Evolutionary conservation across 1,140 invertebrate genomes (phyloP), one percentile per base, ranked within the genome.

Genomic region (Phymastichus coffea): DNA sequence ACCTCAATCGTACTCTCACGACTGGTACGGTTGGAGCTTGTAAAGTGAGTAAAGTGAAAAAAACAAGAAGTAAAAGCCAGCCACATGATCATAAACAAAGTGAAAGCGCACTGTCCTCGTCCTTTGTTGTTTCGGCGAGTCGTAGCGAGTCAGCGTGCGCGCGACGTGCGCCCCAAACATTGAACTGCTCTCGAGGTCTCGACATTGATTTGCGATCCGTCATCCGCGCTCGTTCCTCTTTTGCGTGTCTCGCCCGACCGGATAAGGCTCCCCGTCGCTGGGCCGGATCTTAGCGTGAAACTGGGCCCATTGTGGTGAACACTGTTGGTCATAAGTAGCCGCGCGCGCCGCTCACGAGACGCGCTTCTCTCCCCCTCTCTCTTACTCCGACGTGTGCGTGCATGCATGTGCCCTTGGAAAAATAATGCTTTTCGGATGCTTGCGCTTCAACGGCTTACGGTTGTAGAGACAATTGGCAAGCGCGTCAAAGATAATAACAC

Each of bases 241-340:
- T 73, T 72, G 66, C 71, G 68, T 74, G 75, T 73, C 75, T 60
- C 53, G 55, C 49, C 14, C 30, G 57, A 60, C 67, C 69, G 70
- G 70, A 70, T 72, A 23, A 22, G 33, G 63, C 66, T 63, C 69
- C 65, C 70, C 40, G 63, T 64, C 57, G 69, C 68, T 63, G 53
- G 64, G 68, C 59, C 73, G 65, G 58, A 71, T 73, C 65, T 67
- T 60, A 62, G 57, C 63, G 63, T 70, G 67, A 76, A 77, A 75
- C 69, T 58, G 63, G 43, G 30, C 12, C 58, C 64, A 68, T 78
- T 75, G 74, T 78, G 57, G 26, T 35, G 2, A 20, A 44, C 23
- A 74, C 76, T 77, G 72, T 75, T n/a, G 44, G 10, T 53, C 48
- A 52, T 71, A 74, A 77, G 71, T 76, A 75, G 68, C 65, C 62